A percentile compares a stretch with the other conserved stretches of the same genome.
phyloP scores from a whole-genome alignment of 2,797 vertebrate genomes.

The Serranus cabrilla region DNA sequence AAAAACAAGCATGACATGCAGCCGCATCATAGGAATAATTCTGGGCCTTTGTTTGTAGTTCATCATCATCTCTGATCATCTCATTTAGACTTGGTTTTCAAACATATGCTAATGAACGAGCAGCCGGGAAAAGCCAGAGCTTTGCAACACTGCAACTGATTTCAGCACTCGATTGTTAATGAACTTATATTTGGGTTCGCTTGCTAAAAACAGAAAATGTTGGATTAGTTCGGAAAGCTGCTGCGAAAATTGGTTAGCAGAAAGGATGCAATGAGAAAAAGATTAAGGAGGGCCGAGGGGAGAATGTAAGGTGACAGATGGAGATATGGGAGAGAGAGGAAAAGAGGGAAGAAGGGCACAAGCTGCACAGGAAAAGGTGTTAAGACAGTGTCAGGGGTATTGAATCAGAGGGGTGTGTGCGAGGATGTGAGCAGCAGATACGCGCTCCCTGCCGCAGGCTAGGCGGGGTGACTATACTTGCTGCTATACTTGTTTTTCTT shows the following conservation, averaged over 20 bases:
- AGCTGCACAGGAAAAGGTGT: conserved; percentile 69
- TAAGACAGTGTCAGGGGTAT: conserved; percentile 53
- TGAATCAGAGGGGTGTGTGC: conserved; percentile 41
- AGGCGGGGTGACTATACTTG: conserved; percentile 43
- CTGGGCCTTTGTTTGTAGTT: conserved; percentile 63
- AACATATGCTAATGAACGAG: conserved; percentile 69
- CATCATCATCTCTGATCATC: conserved; percentile 65
- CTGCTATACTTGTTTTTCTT: conserved; percentile 45
- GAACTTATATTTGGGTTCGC: conserved; percentile 54
- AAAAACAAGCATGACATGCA: conserved; percentile 59
- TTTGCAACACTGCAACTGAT: conserved; percentile 46
- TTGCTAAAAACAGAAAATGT: conserved; percentile 53
- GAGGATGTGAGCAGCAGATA: conserved; percentile 45
- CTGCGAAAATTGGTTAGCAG: conserved; percentile 59
- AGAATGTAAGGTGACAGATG: conserved; percentile 66
- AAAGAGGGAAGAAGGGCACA: conserved; percentile 50
- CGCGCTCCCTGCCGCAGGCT: conserved; percentile 42
- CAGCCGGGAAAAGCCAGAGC: conserved; percentile 45
- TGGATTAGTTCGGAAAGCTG: conserved; percentile 56
- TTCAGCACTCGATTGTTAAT: conserved; percentile 59
- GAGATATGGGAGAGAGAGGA: conserved; percentile 58
- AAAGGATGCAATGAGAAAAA: conserved; percentile 42
- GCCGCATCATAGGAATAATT: conserved; percentile 51
- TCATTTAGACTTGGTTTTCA: conserved; percentile 68
- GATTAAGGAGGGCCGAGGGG: conserved; percentile 56